A percentile compares a stretch with the other conserved stretches of the same genome.
phyloP scores from a whole-genome alignment of 2,888 invertebrate species.

The Lasioglossum villosulum region DNA sequence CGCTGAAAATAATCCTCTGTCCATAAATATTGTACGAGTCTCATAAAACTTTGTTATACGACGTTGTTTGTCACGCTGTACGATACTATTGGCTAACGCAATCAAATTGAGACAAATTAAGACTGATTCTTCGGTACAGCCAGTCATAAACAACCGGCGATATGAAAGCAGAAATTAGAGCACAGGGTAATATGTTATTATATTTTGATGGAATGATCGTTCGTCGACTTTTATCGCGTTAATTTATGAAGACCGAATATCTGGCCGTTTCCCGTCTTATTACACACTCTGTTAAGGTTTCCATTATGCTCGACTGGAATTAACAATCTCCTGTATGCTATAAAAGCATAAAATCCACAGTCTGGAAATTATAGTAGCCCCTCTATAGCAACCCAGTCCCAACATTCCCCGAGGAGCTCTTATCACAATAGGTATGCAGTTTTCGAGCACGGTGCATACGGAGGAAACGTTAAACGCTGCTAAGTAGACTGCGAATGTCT shows the following conservation, averaged over 20 bases:
- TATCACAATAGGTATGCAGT: slow-evolving; percentile 9
- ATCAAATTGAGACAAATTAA: neutral
- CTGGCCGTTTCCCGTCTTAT: neutral
- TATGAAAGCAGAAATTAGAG: neutral
- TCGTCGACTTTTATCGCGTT: neutral
- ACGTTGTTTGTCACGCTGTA: neutral
- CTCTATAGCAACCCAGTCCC: neutral
- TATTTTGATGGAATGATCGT: neutral
- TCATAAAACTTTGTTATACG: neutral
- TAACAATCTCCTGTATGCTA: neutral
- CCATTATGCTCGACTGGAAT: neutral
- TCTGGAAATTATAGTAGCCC: neutral
- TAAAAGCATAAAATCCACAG: neutral
- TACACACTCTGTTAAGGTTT: neutral
- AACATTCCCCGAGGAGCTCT: neutral
- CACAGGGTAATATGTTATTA: neutral
- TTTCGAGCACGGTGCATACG: slow-evolving; percentile 3
- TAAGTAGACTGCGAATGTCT: slow-evolving; percentile 1
- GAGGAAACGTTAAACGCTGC: neutral
- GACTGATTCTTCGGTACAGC: neutral
- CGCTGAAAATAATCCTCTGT: neutral
- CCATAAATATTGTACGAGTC: neutral
- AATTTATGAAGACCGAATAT: neutral
- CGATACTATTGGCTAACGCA: neutral
- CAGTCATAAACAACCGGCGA: neutral